Base-by-base conservation (phyloP, 1,140 invertebrate species). In the Drosophila melanica region DNA sequence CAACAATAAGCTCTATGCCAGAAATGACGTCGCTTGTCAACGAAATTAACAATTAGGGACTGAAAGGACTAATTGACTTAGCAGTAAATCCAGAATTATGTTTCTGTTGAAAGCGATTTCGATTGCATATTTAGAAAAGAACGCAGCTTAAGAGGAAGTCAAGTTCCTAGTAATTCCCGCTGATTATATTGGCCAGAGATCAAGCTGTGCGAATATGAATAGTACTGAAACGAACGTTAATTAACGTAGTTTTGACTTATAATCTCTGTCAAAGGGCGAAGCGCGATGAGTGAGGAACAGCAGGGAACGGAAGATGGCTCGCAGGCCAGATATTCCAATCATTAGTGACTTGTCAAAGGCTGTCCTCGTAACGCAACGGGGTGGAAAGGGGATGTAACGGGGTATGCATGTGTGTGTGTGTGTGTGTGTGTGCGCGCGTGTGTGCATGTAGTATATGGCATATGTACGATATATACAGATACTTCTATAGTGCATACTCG, bases 311-410 rank as follows among this genome's bases (percentile, higher is more conserved):
- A 8, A 14, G 48, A 9, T 14, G 10, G n/a, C 20, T 12, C 48
- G 27, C 48, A 11, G 48, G 48, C 27, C 27, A 23, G 37, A 27
- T 14, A 65, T 48, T 71, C 42, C 42, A 57, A 65, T 71, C 62
- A 71, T 65, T 71, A 71, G 51, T 30, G 44, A 33, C 14, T 45
- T 42, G 44, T 64, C 60, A 64, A 57, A 64, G 51, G 23, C 45
- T 44, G 58, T 51, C 20, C 41, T 62, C 30, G 18, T 20, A 27
- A 41, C 39, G 33, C 39, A 14, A n/a, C 12, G 6, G 23, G n/a
- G 27, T 8, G 12, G 37, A 11, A 48, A 4, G 11, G 20, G 18
- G n/a, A 8, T 33, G 6, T 7, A 33, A 33, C 9, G 33, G 33
- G 33, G 44, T 11, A 39, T 11, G 11, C 8, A 10, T 5, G 3